These are phyloP conservation scores for Cataglyphis hispanica DNA, from an alignment of 1,140 invertebrate species.

Conservation along the genomic window DNA sequence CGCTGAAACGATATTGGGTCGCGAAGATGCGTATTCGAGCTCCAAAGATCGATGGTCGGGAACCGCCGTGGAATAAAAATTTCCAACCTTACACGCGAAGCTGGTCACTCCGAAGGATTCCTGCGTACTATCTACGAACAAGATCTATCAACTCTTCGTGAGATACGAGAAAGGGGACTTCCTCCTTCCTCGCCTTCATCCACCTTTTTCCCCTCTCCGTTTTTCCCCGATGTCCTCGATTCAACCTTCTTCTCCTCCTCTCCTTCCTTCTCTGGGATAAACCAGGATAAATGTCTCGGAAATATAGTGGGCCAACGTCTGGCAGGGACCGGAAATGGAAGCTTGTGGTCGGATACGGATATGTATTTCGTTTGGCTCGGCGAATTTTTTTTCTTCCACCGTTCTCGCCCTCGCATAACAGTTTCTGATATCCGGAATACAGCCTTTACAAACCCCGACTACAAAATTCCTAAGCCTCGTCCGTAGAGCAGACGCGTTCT, in stretches of 20 bases:
- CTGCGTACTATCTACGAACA: slow-evolving; percentile 51
- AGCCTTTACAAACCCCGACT: not conserved
- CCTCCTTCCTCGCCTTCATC: slow-evolving; percentile 5
- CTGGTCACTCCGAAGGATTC: slow-evolving; percentile 48
- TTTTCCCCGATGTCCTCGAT: slow-evolving; percentile 51
- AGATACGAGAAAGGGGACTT: slow-evolving; percentile 37
- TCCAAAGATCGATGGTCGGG: slow-evolving; percentile 29
- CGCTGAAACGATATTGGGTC: slow-evolving; percentile 41
- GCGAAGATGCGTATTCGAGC: slow-evolving; percentile 45
- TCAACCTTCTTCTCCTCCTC: slow-evolving; percentile 47
- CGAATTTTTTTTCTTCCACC: slow-evolving; percentile 76
- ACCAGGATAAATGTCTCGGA: slow-evolving; percentile 87
- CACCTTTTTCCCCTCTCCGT: not conserved
- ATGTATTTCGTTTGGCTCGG: slow-evolving; percentile 84
- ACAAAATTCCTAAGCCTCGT: slow-evolving; percentile 46
- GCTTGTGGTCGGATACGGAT: slow-evolving; percentile 87
- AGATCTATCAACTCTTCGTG: slow-evolving; percentile 69
- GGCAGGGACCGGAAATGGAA: slow-evolving; percentile 87
- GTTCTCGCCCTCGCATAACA: slow-evolving; percentile 79
- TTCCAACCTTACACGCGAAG: slow-evolving; percentile 3
- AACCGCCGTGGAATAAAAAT: slow-evolving; percentile 43
- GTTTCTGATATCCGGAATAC: slow-evolving; percentile 85
- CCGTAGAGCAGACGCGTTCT: not conserved
- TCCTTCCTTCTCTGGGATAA: slow-evolving; percentile 81
- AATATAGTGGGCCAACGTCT: slow-evolving; percentile 85